Evolutionary conservation across 2,888 invertebrate species (phyloP).

Genomic region (Eucera pruinosa): DNA sequence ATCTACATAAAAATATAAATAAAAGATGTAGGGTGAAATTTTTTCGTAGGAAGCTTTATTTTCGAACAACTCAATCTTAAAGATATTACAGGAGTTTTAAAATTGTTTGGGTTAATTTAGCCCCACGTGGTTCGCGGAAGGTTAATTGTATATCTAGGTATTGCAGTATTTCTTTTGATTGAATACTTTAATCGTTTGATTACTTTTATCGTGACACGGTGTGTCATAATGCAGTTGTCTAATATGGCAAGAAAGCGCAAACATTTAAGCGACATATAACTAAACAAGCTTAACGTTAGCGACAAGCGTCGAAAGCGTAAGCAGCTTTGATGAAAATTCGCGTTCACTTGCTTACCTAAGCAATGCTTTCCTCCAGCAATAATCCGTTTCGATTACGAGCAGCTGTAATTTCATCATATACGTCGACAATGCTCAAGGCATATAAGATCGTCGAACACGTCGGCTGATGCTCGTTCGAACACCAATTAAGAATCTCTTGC

Average conservation of each 20-base stretch:
- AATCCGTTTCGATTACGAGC: slow-evolving; percentile 81
- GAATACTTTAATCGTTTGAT: neutral
- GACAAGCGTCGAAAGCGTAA: slow-evolving; percentile 48
- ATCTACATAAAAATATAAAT: too few species aligned
- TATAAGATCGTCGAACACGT: slow-evolving; percentile 54
- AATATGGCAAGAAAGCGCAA: neutral
- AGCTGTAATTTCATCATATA: slow-evolving; percentile 83
- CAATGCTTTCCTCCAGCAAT: slow-evolving; percentile 82
- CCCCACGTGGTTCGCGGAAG: too few species aligned
- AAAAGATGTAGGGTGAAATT: too few species aligned
- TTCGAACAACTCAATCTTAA: too few species aligned
- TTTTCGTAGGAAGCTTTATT: too few species aligned
- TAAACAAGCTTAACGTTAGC: slow-evolving; percentile 43
- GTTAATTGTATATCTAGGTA: too few species aligned
- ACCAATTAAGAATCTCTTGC: slow-evolving; percentile 28
- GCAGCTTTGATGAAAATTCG: slow-evolving; percentile 43
- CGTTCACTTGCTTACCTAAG: slow-evolving; percentile 76
- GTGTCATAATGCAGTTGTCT: neutral
- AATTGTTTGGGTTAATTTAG: too few species aligned
- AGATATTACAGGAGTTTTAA: too few species aligned
- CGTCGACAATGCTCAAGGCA: slow-evolving; percentile 70
- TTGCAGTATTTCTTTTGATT: too few species aligned
- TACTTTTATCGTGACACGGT: neutral
- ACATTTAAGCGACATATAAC: slow-evolving; percentile 13
- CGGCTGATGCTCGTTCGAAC: slow-evolving; percentile 29